Conservation (phyloP, 2,888 invertebrate species). For the Argyresthia goedartella region DNA sequence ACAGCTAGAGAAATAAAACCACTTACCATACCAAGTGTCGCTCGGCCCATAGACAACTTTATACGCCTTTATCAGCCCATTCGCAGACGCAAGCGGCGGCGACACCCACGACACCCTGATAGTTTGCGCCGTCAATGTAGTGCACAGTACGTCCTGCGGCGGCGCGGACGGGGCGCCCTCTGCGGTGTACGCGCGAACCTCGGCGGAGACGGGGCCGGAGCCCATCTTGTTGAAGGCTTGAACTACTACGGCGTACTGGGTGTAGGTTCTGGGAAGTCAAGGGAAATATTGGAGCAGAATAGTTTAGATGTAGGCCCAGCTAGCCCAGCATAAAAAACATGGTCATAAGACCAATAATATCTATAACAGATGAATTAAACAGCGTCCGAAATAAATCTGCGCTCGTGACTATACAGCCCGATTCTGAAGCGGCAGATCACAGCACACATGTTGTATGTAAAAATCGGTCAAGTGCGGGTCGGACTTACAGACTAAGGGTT, state of each 20-base stretch:
- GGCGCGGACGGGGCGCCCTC: conserved; percentile 95
- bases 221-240: conserved; percentile 96
- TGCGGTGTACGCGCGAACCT: conserved; percentile 91
- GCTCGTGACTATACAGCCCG: no score
- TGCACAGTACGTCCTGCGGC: conserved; percentile 92
- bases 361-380: no score
- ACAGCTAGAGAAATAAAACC: no score
- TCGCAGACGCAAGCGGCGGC: conserved; percentile 91
- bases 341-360: no score
- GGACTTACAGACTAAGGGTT: no score
- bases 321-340: no score
- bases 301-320: no score
- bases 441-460: no score
- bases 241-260: conserved; percentile 95
- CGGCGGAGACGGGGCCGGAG: conserved; percentile 90
- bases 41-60: conserved; percentile 94
- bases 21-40: conserved; percentile 92
- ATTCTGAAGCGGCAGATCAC: no score
- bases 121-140: conserved; percentile 93
- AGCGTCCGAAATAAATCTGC: no score
- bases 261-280: conserved; percentile 78
- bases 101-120: conserved; percentile 96
- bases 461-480: no score
- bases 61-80: conserved; percentile 96
- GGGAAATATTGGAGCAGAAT: background rate